phyloP scores from a whole-genome alignment of 35 echinoderm and acorn worm species.

The Stichopus chloronotus region DNA sequence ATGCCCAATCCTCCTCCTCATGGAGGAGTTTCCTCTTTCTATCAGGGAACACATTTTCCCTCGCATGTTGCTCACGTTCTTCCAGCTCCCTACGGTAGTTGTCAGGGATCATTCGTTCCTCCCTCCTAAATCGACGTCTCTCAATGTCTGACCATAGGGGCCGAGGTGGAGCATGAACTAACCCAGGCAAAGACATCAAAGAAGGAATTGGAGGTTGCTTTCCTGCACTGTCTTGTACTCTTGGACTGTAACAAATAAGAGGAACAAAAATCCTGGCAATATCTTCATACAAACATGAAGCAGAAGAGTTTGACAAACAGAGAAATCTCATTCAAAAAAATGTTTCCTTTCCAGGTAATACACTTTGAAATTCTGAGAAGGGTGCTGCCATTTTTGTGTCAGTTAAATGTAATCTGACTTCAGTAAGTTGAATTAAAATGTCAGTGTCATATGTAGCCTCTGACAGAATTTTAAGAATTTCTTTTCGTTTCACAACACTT shows the following conservation, averaged over 20 bases:
- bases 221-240: neutral
- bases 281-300: too few species aligned
- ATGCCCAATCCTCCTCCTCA: slow-evolving; percentile 19
- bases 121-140: neutral
- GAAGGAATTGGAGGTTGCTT: neutral
- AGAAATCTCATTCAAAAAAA: too few species aligned
- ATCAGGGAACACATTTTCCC: neutral
- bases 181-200: slow-evolving; percentile 8
- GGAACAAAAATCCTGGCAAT: neutral
- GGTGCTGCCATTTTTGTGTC: too few species aligned
- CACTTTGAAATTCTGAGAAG: too few species aligned
- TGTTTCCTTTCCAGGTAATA: too few species aligned
- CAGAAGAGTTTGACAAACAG: too few species aligned
- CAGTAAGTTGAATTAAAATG: too few species aligned
- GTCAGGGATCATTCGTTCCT: neutral
- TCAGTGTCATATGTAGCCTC: too few species aligned
- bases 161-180: neutral
- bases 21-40: neutral
- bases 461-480: too few species aligned
- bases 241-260: neutral
- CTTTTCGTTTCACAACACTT: too few species aligned
- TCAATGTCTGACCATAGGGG: neutral
- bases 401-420: too few species aligned
- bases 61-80: neutral
- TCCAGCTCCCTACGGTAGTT: neutral